A percentile compares a stretch with the other conserved stretches of the same genome.
Conservation (phyloP, 2,113 vertebrate species). For the Burhinus oedicnemus region DNA sequence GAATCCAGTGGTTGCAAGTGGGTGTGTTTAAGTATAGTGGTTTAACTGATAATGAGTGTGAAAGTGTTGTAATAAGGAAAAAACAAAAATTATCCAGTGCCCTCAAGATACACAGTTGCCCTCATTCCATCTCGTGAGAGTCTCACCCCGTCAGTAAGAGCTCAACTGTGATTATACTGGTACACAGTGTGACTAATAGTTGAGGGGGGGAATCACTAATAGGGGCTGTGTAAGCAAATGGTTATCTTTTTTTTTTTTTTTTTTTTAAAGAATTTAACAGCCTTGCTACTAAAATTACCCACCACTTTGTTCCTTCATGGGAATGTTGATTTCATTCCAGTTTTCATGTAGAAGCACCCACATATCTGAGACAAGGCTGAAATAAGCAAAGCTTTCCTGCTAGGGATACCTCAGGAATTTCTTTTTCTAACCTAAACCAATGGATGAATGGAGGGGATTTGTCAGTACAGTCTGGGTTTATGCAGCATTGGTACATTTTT, state of each 20-base stretch:
- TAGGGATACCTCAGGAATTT: not conserved
- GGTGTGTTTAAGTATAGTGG: not conserved
- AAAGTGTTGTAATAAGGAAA: not conserved
- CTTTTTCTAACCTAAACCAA: not conserved
- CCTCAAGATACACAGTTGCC: not conserved
- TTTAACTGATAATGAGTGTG: not conserved
- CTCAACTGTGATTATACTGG: not conserved
- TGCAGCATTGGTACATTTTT: not conserved
- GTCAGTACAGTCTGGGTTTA: not conserved
- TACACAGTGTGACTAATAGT: not conserved
- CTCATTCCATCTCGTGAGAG: not conserved
- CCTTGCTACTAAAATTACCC: not conserved
- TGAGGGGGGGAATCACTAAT: not conserved
- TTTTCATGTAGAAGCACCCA: not conserved
- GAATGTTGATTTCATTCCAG: not conserved
- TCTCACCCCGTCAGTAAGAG: not conserved
- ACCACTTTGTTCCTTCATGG: not conserved
- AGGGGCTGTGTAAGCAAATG: not conserved
- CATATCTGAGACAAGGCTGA: not conserved
- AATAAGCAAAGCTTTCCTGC: not conserved
- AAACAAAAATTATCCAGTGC: not conserved
- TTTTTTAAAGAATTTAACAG: not conserved
- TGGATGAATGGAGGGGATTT: not conserved
- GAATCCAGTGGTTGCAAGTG: not conserved
- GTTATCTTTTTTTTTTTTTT: not conserved